These are phyloP conservation scores for Nomada fucata DNA, from an alignment of 2,888 invertebrate species.

Conservation along the genomic window DNA sequence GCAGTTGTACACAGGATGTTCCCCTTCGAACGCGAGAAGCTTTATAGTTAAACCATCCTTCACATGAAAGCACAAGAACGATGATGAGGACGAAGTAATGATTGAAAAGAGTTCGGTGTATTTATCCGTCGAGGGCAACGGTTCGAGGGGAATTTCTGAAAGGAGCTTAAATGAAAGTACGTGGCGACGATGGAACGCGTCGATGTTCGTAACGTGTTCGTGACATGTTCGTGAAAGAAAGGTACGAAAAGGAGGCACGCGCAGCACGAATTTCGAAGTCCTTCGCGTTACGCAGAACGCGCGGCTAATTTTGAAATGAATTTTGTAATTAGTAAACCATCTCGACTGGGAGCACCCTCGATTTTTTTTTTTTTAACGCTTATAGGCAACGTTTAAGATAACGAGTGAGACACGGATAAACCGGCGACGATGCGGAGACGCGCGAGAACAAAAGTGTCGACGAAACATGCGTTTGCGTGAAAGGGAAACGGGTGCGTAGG, in stretches of 20 bases:
- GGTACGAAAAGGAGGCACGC: too few relatives aligned
- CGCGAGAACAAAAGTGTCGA: background rate
- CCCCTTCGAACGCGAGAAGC: constrained; percentile 6
- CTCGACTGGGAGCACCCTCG: constrained; percentile 56
- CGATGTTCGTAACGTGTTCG: background rate
- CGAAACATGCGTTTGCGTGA: too few relatives aligned
- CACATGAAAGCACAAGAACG: too few relatives aligned
- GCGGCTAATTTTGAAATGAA: constrained; percentile 36
- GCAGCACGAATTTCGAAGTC: constrained; percentile 13
- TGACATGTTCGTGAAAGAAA: too few relatives aligned
- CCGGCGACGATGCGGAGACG: background rate
- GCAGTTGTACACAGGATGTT: constrained; percentile 1
- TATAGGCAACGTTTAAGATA: constrained; percentile 53
- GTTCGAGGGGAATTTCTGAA: constrained; percentile 11
- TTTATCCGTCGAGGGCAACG: background rate
- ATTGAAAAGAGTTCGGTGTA: background rate
- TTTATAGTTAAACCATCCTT: too few relatives aligned
- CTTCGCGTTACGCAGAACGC: constrained; percentile 24
- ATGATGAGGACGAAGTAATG: too few relatives aligned
- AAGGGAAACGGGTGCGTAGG: background rate
- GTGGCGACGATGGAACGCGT: constrained; percentile 2
- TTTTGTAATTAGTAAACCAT: constrained; percentile 31
- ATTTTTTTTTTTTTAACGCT: constrained; percentile 63
- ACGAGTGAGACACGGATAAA: background rate
- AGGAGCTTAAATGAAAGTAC: constrained; percentile 47